These are phyloP conservation scores for Laticauda laticaudata DNA, from an alignment of 2,113 vertebrate genomes.

Conservation along the genomic window DNA sequence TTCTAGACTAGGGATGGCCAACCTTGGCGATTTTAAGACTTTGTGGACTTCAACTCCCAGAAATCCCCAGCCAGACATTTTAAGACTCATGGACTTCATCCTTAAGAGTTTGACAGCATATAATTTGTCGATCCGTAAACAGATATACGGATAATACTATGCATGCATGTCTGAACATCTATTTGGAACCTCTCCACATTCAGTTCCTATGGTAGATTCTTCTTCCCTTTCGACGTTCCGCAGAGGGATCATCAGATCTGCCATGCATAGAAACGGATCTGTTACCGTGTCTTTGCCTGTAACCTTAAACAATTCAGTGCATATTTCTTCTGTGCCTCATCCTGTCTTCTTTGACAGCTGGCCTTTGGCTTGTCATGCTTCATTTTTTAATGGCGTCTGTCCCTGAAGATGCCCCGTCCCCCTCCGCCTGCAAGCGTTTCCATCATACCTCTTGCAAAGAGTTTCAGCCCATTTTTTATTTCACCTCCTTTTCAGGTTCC, in stretches of 20 bases:
- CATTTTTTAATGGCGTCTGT: neutral
- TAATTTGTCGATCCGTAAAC: neutral
- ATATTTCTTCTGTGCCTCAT: neutral
- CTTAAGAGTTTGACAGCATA: neutral
- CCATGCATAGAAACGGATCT: neutral
- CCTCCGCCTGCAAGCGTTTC: neutral
- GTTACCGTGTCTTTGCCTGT: neutral
- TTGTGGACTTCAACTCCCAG: too few species aligned
- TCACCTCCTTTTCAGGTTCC: neutral
- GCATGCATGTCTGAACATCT: neutral
- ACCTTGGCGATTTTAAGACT: too few species aligned
- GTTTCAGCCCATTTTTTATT: neutral
- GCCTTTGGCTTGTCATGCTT: neutral
- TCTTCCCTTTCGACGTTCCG: neutral
- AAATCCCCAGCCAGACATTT: too few species aligned
- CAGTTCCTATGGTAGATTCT: neutral
- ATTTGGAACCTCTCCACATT: neutral
- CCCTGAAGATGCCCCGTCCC: neutral
- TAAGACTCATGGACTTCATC: too few species aligned
- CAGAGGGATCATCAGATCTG: neutral
- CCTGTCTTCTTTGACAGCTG: neutral
- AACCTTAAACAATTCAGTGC: neutral
- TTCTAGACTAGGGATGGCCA: neutral
- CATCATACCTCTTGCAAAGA: neutral
- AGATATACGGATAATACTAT: neutral